phyloP scores from a whole-genome alignment of 2,888 invertebrate species.

The Junonia oenone region DNA sequence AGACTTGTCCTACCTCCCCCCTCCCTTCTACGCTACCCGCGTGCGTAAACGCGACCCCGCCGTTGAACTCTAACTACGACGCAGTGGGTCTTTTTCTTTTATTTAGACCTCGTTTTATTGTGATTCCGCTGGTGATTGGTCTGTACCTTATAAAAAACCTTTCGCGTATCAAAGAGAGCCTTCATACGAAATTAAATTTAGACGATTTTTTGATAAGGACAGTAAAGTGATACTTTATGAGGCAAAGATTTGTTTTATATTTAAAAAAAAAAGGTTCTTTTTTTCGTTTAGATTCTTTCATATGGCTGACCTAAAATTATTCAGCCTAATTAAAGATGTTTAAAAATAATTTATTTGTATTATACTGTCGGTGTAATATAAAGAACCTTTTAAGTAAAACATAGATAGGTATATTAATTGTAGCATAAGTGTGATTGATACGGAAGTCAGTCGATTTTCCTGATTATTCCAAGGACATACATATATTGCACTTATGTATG shows the following conservation, averaged over 20 bases:
- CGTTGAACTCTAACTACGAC: conserved; percentile 58
- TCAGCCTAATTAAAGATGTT: neutral
- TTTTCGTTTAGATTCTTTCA: too few species aligned
- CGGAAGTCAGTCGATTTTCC: neutral
- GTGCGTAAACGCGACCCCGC: conserved; percentile 76
- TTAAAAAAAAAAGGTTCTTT: too few species aligned
- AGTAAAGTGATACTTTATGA: neutral
- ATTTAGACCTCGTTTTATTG: conserved; percentile 37
- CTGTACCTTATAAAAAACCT: conserved; percentile 23
- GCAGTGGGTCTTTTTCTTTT: conserved; percentile 42
- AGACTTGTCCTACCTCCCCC: conserved; percentile 38
- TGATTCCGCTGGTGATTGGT: conserved; percentile 35
- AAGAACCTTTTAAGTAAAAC: neutral
- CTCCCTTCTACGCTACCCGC: conserved; percentile 50
- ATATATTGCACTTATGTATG: too few species aligned
- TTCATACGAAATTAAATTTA: conserved; percentile 1
- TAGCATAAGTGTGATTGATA: neutral
- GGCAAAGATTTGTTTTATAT: too few species aligned
- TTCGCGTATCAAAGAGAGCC: conserved; percentile 17
- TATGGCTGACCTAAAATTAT: too few species aligned
- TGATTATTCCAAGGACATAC: neutral
- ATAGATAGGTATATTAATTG: neutral
- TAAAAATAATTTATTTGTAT: neutral
- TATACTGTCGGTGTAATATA: neutral
- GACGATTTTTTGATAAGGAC: neutral